These are phyloP conservation scores for Pundamilia nyererei DNA, from an alignment of 2,113 vertebrate genomes.

Conservation along the genomic window DNA sequence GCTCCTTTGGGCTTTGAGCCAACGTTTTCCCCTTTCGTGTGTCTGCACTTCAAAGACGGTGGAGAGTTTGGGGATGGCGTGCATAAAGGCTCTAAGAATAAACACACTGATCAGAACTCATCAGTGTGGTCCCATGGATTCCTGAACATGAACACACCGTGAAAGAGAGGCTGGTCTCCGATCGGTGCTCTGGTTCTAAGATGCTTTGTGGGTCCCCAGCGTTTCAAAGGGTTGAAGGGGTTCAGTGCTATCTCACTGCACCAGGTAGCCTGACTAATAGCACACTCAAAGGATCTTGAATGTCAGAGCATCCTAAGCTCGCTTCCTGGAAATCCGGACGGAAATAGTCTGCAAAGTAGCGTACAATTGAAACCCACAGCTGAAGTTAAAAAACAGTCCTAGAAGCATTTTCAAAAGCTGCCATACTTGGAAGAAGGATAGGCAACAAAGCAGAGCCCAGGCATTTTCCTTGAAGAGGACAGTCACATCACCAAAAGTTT, in stretches of 20 bases:
- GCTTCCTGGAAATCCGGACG: slow-evolving; percentile 40
- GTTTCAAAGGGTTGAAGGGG: slow-evolving; percentile 43
- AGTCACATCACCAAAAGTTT: background rate
- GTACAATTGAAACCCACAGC: slow-evolving; percentile 7
- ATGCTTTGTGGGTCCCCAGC: slow-evolving; percentile 39
- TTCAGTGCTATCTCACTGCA: slow-evolving; percentile 58
- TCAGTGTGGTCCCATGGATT: background rate
- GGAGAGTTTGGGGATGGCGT: background rate
- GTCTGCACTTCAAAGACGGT: slow-evolving; percentile 29
- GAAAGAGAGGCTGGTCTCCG: slow-evolving; percentile 13
- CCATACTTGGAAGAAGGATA: background rate
- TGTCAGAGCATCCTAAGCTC: slow-evolving; percentile 43
- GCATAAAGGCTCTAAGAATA: slow-evolving; percentile 39
- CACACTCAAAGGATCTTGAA: slow-evolving; percentile 57
- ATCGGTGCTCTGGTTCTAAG: slow-evolving; percentile 32
- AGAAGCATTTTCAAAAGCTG: background rate
- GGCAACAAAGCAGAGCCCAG: background rate
- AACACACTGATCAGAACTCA: slow-evolving; percentile 39
- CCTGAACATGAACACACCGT: background rate
- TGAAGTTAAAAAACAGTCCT: slow-evolving; percentile 12
- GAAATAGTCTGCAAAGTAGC: slow-evolving; percentile 51
- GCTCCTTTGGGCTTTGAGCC: slow-evolving; percentile 18
- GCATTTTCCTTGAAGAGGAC: background rate
- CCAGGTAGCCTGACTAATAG: slow-evolving; percentile 68
- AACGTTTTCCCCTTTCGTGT: background rate